Percentiles rank a stretch among this genome's conserved stretches.
Conservation (phyloP, 2,113 vertebrate genomes). For the Oreochromis aureus region DNA sequence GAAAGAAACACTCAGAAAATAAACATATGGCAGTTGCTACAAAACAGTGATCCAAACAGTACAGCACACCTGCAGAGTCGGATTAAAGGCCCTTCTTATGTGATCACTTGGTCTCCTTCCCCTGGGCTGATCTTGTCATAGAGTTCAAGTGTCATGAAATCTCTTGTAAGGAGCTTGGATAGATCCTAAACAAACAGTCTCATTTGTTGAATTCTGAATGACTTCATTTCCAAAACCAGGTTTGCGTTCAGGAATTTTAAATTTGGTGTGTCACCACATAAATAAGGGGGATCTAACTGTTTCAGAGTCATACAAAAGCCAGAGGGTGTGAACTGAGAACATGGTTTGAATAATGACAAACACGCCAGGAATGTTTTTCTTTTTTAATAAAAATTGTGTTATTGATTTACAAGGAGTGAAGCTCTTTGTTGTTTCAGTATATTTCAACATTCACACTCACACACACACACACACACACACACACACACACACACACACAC, state of each 20-base stretch:
- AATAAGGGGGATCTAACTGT: not conserved
- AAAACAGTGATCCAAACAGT: not conserved
- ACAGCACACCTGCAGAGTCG: conserved; percentile 24
- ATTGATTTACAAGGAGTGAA: not conserved
- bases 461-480: not conserved
- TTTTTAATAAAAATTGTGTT: not conserved
- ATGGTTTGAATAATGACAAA: not conserved
- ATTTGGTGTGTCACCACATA: conserved; percentile 11
- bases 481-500: not conserved
- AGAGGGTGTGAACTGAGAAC: not conserved
- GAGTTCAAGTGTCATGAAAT: conserved; percentile 47
- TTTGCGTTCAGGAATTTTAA: not conserved
- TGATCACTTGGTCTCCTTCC: conserved; percentile 2
- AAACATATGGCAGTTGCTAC: not conserved
- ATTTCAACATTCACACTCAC: not conserved
- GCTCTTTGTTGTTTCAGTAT: not conserved
- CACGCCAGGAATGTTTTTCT: not conserved
- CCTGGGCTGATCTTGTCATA: conserved; percentile 35
- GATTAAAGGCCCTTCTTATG: conserved; percentile 25
- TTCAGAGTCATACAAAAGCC: not conserved
- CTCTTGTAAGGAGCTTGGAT: conserved; percentile 49
- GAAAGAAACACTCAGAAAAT: not conserved
- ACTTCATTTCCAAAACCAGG: not conserved
- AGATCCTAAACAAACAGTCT: conserved; percentile 32
- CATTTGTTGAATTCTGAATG: conserved; percentile 5